These are phyloP conservation scores for Psilopsiagon aurifrons DNA, from an alignment of 2,113 vertebrate genomes.

Conservation along the genomic window DNA sequence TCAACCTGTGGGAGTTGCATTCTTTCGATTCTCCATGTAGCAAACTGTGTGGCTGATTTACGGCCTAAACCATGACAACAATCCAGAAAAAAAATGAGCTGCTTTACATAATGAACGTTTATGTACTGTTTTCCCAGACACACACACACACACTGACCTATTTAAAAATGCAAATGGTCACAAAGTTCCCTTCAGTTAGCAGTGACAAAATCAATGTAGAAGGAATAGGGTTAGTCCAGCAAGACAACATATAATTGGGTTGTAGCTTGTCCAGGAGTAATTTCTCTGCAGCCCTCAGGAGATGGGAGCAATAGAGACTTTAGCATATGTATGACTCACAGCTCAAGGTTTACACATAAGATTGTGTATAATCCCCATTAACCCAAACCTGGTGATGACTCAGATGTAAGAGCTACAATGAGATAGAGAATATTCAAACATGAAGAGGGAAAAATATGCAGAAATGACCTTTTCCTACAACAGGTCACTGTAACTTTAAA, in stretches of 20 bases:
- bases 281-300: not conserved
- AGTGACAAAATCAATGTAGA: conserved; percentile 34
- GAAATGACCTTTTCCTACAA: not conserved
- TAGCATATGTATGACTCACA: not conserved
- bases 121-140: not conserved
- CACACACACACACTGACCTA: not conserved
- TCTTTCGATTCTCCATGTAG: too few relatives aligned
- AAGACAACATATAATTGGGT: not conserved
- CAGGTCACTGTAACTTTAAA: not conserved
- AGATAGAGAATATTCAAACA: not conserved
- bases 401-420: not conserved
- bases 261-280: not conserved
- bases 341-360: conserved; percentile 13
- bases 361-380: conserved; percentile 14
- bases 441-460: not conserved
- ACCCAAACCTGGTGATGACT: conserved; percentile 10
- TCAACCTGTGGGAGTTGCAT: too few relatives aligned
- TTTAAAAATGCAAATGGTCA: conserved; percentile 48
- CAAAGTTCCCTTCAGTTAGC: conserved; percentile 2
- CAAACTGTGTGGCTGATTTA: too few relatives aligned
- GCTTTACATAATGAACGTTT: conserved; percentile 11
- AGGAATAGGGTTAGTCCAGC: conserved; percentile 39
- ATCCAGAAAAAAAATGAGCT: not conserved
- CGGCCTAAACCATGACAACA: too few relatives aligned
- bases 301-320: not conserved